Evolutionary conservation across 2,797 vertebrate genomes (phyloP), one percentile per base, ranked within the genome.

Genomic region (Scleropages formosus): DNA sequence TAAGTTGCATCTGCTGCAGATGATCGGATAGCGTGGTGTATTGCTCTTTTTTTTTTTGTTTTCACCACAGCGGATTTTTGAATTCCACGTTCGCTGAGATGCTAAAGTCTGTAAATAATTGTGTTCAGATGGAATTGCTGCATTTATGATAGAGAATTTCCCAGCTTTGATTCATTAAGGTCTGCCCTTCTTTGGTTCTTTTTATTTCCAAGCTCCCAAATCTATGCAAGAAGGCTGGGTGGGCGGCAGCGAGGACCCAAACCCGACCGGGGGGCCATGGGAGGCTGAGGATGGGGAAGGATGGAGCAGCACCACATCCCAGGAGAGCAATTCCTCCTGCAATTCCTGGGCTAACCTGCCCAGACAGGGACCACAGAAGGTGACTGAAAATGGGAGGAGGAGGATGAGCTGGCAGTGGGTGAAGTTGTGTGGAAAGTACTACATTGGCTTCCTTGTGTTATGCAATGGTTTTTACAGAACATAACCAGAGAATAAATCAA

Each of bases 151-250:
- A 77, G 16, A 1, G 44, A n/a, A 18, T 22, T 20, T 4, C 0
- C 22, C 16, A 8, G 15, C 2, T 10, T 15, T 2, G 53, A 9
- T 11, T 20, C 6, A 46, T 11, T 62, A 9, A 18, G 63, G 63
- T 18, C n/a, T 56, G 12, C 53, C 3, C 46, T 53, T 26, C 39
- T 31, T 72, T n/a, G 0, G 24, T 39, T 24, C 16, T 51, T 18
- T 0, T 13, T 73, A 8, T 63, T 15, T 71, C 44, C 75, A 99
- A 70, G 97, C 93, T 92, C 94, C 95, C 83, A 98, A 98, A 97
- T 93, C 95, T 95, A 97, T 98, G 97, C 97, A 98, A 97, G 96
- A 98, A 90, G 84, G 94, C 91, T 98, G 97, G 97, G 96, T 95
- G 90, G 92, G 88, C 82, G 90, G 94, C 87, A 94, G 93, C 85